Conservation (phyloP, 2,888 invertebrate species). For the Drosophila rellima region DNA sequence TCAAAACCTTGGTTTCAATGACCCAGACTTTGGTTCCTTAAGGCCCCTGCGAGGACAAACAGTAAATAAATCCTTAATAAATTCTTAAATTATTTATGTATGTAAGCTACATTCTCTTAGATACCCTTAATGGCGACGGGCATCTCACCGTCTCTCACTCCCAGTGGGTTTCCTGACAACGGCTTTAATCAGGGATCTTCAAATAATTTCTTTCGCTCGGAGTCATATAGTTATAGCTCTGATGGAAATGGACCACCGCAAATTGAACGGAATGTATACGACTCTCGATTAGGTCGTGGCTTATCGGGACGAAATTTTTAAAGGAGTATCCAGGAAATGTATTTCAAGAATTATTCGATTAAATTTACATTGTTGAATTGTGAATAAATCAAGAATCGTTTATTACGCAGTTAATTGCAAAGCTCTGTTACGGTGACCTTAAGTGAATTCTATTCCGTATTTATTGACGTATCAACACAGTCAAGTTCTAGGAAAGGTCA, state of each 20-base stretch:
- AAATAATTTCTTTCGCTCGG: slow-evolving; percentile 59
- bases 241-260: slow-evolving; percentile 61
- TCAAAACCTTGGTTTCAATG: not conserved
- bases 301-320: slow-evolving; percentile 30
- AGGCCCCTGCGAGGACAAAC: slow-evolving; percentile 7
- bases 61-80: not conserved
- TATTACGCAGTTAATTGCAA: not conserved
- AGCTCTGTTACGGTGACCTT: not conserved
- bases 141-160: not conserved
- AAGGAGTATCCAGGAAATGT: not conserved
- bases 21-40: not conserved
- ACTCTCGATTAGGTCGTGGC: slow-evolving; percentile 53
- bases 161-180: not conserved
- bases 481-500: not conserved
- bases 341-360: not conserved
- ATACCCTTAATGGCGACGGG: slow-evolving; percentile 5
- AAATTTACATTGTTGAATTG: not conserved
- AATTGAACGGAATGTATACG: slow-evolving; percentile 48
- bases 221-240: slow-evolving; percentile 58
- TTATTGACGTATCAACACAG: not conserved
- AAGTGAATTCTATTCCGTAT: slow-evolving; percentile 4
- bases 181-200: slow-evolving; percentile 24
- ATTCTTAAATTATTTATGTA: not conserved
- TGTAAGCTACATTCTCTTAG: slow-evolving; percentile 10
- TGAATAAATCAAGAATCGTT: slow-evolving; percentile 1